phyloP scores from a whole-genome alignment of 2,888 invertebrate genomes.

The Glaucopsyche alexis region DNA sequence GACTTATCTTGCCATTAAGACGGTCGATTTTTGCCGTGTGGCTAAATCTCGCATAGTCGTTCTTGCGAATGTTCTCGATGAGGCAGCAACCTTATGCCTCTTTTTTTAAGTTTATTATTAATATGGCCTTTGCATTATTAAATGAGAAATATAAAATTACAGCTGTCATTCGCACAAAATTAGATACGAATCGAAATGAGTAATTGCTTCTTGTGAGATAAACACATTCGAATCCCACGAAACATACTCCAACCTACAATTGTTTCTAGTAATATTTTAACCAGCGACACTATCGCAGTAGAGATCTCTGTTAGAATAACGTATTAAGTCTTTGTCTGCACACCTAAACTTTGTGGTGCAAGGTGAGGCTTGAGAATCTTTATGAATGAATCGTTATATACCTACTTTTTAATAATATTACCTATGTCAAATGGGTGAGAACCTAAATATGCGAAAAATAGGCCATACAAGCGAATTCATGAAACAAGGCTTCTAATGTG shows the following conservation, averaged over 20 bases:
- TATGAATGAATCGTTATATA: background rate
- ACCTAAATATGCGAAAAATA: background rate
- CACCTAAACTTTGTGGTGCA: background rate
- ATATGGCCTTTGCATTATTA: background rate
- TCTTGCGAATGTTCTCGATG: no score
- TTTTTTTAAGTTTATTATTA: no score
- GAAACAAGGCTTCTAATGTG: background rate
- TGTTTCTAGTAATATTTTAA: background rate
- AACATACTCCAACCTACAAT: background rate
- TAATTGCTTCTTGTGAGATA: background rate
- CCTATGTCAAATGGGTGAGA: background rate
- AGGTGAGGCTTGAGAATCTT: background rate
- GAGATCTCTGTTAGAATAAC: background rate
- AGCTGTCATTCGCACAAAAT: background rate
- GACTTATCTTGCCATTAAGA: no score
- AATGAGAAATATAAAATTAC: slow-evolving; percentile 2
- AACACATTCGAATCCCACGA: slow-evolving; percentile 3
- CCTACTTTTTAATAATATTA: background rate
- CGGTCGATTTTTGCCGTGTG: no score
- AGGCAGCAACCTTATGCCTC: no score
- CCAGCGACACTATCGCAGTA: background rate
- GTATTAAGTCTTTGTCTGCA: slow-evolving; percentile 10
- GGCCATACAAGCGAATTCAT: background rate
- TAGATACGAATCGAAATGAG: background rate
- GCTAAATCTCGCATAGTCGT: no score